Conservation (phyloP, 2,113 vertebrate genomes). For the Calidris pugnax region DNA sequence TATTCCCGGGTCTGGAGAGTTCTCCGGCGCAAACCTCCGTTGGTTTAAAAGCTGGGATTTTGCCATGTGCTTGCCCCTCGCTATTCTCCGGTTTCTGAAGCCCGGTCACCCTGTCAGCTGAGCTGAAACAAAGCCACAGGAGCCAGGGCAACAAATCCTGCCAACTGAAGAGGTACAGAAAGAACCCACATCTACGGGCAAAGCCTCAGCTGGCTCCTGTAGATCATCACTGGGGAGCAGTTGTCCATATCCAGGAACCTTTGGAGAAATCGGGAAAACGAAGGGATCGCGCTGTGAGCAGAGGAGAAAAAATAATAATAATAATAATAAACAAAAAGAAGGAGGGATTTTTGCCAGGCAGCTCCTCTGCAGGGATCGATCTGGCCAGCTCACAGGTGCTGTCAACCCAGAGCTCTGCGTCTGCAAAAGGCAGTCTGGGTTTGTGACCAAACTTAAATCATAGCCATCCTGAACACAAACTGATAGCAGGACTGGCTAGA, state of each 20-base stretch:
- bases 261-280: not conserved
- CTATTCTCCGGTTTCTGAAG: not conserved
- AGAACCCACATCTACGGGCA: not conserved
- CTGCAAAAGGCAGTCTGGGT: not conserved
- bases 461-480: not conserved
- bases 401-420: not conserved
- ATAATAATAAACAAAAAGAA: not conserved
- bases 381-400: not conserved
- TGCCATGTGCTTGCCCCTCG: not conserved
- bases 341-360: not conserved
- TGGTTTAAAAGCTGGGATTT: not conserved
- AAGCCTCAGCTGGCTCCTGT: not conserved
- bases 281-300: not conserved
- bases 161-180: not conserved
- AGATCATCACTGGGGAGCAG: not conserved
- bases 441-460: slow-evolving; percentile 34
- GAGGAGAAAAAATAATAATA: not conserved
- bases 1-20: not conserved
- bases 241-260: not conserved
- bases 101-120: not conserved
- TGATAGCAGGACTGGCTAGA: not conserved
- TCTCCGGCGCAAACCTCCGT: not conserved
- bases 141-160: not conserved
- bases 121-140: not conserved
- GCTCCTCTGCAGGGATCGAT: not conserved